A percentile compares a stretch with the other conserved stretches of the same genome.
Evolutionary conservation across 2,888 invertebrate genomes (phyloP).

Genomic region (Xanthia togata): DNA sequence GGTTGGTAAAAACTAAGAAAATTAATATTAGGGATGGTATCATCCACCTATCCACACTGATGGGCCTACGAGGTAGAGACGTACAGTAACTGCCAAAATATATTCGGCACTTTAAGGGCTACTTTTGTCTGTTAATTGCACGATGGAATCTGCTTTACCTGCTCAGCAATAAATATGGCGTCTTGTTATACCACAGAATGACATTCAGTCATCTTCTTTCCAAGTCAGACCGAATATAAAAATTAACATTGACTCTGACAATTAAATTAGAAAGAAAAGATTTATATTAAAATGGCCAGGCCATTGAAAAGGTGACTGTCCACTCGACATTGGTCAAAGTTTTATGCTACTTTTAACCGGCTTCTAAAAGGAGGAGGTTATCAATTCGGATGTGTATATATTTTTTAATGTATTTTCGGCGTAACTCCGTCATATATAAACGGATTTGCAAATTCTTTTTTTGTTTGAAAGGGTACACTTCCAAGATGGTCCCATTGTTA

Average conservation of each 20-base stretch:
- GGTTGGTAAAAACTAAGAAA: conserved; percentile 83
- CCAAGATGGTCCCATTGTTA: too few species aligned
- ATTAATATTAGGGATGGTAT: neutral
- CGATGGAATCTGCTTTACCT: neutral
- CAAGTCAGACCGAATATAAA: too few species aligned
- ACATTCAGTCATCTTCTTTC: neutral
- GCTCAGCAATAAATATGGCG: neutral
- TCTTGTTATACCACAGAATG: neutral
- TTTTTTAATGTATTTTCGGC: too few species aligned
- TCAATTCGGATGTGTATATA: too few species aligned
- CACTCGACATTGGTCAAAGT: neutral
- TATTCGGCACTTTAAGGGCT: neutral
- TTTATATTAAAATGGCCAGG: neutral
- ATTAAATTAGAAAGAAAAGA: neutral
- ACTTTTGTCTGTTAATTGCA: neutral
- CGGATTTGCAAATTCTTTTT: too few species aligned
- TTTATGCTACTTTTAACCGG: too few species aligned
- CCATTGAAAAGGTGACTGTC: neutral
- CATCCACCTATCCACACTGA: neutral
- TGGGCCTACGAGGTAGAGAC: neutral
- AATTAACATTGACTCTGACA: neutral
- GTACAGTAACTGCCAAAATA: neutral
- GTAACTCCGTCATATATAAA: too few species aligned
- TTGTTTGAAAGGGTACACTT: too few species aligned
- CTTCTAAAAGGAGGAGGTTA: too few species aligned